Base-by-base conservation (phyloP, 2,888 invertebrate genomes). In the Scaeva pyrastri region DNA sequence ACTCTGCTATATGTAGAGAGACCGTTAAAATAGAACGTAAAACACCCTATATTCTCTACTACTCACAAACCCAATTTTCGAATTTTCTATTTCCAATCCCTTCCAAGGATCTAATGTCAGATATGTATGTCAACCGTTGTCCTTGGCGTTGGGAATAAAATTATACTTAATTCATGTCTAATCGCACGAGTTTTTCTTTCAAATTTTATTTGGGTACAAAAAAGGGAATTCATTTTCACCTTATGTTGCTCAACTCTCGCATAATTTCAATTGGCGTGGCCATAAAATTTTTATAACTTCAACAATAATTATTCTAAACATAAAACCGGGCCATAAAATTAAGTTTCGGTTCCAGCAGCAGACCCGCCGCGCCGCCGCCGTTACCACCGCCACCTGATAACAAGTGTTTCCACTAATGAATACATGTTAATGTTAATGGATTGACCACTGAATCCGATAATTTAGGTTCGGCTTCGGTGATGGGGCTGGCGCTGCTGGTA, bases 401-500 rank as follows among this genome's bases (percentile, higher is more conserved):
- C 81, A 81, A 79, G 79, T 84, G 74, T 79, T 84, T 43, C 26
- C 45, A 36, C 62, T 79, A n/a, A n/a, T n/a, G 70, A 55, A 70
- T 74, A 78, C 74, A 83, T 62, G 68, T 74, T 64, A 74, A 78
- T 84, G 83, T 74, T 79, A 79, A 79, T 78, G 62, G 62, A 41
- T 50, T 31, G 14, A 56, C 58, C 72, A 26, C 56, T 8, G 39
- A 14, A 58, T 39, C 36, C 41, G 7, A 31, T 31, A 8, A 41
- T 39, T 60, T 7, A 3, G 39, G 55, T 55, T 55, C 19, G 31
- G 16, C 36, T 31, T 60, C 12, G 39, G 19, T 39, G 58, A 2
- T 39, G 58, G 6, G 19, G 2, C 21, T 39, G 19, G 12, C n/a
- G n/a, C n/a, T n/a, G 12, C 31, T 31, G 31, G 31, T 5, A 31